Base-by-base conservation (phyloP, 2,888 invertebrate genomes). In the Ornithoptera alexandrae region DNA sequence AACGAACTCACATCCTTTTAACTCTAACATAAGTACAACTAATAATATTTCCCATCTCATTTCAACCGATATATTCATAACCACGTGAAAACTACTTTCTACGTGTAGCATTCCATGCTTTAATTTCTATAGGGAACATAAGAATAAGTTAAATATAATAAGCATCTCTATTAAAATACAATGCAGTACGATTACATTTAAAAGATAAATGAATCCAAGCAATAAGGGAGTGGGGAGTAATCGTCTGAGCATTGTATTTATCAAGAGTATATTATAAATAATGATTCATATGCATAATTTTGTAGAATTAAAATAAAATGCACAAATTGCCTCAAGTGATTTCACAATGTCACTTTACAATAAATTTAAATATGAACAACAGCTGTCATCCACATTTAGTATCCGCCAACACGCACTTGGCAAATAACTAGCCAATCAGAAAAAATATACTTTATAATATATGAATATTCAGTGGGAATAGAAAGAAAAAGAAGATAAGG, bases 61-160 rank as follows among this genome's bases (percentile, higher is more conserved):
- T 22, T 18, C 57, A n/a, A 57, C 50, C 60, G 36, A 65, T 17
- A 24, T 62, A 20, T 62, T 62, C 57, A 57, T 39, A 53, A 61
- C 15, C 15, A 39, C 12, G 61, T 53, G 0, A 56, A 56, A 7
- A 57, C 1, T 1, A 20, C n/a, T 57, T 20, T 57, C 63, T 65
- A 68, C 64, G 62, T 73, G 73, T 77, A 79, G 78, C 85, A 85
- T 85, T 84, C 85, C 85, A 84, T 76, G 76, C 76, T 71, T 80
- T 74, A 75, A 72, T 73, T 75, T 73, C 75, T 83, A 81, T 83
- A 84, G 75, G 81, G 80, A 75, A 68, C 76, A 73, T 77, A 74
- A 67, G 75, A 72, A 77, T 79, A 77, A 73, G 72, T 77, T 79
- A 80, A 78, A 82, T 75, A 80, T 79, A 75, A 39, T n/a, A 39